phyloP scores from a whole-genome alignment of 2,888 invertebrate species.

The Scrobipalpa atriplicella region DNA sequence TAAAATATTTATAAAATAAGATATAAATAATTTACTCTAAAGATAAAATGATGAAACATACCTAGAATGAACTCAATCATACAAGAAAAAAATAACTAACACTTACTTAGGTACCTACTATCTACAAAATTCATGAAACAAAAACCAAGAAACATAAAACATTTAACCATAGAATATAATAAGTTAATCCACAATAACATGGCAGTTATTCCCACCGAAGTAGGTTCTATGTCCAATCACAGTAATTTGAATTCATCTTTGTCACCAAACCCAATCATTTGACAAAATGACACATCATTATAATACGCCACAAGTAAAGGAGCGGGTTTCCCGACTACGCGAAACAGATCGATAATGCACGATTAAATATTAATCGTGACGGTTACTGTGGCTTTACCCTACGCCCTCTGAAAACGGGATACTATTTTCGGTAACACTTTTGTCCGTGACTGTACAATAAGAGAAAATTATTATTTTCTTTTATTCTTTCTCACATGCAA shows the following conservation, averaged over 20 bases:
- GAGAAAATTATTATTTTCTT: background rate
- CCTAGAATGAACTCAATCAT: no score
- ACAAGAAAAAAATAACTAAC: no score
- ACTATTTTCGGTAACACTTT: constrained; percentile 16
- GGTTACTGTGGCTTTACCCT: constrained; percentile 22
- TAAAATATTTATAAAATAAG: no score
- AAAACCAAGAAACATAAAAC: background rate
- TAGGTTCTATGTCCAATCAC: background rate
- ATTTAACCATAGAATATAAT: background rate
- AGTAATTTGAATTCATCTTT: constrained; percentile 19
- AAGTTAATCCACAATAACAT: background rate
- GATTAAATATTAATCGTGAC: constrained; percentile 24
- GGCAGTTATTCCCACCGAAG: constrained; percentile 1
- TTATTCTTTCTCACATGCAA: background rate
- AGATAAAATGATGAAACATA: no score
- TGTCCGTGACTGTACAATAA: constrained; percentile 1
- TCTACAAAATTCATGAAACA: background rate
- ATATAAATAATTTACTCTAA: no score
- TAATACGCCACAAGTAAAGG: background rate
- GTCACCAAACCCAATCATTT: constrained; percentile 14
- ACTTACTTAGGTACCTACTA: no score
- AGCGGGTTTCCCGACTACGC: constrained; percentile 9
- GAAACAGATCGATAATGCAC: constrained; percentile 28
- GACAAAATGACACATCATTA: constrained; percentile 5
- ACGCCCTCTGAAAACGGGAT: constrained; percentile 15